Evolutionary conservation across 2,113 vertebrate species (phyloP), one percentile per base, ranked within the genome.

Genomic region (Colossoma macropomum): DNA sequence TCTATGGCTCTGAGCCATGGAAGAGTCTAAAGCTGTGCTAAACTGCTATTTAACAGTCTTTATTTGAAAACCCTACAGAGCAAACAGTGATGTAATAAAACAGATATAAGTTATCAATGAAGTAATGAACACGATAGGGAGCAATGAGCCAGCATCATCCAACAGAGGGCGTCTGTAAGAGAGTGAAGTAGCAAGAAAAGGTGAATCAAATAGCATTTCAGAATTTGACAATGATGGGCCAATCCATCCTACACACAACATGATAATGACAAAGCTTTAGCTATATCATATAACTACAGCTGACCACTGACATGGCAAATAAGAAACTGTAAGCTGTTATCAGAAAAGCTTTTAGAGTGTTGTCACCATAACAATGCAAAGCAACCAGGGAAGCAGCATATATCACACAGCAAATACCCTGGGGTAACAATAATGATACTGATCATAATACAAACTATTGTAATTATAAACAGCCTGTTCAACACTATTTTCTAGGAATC

Each of bases 131-230:
- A 27, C 56, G 1, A 59, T 12, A 59, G 28, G 71, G 27, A 59
- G 63, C 68, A 23, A 7, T 34, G 4, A 63, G 27, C 54, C 32
- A 45, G 38, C 21, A 54, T 9, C 65, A 19, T 23, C 56, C 85
- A 74, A 65, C 68, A 85, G 83, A 63, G 76, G 77, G 62, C 45
- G 63, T n/a, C 75, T 66, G 30, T 8, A 21, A 7, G 52, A 65
- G 59, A 79, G 23, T 30, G 32, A 45, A 19, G 41, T 60, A 16
- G 34, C 28, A 48, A 70, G 73, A 38, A 66, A 70, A 59, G 16
- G 34, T 83, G 59, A 71, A 78, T 41, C 62, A 79, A 75, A 70
- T 45, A 52, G 75, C 75, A 82, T 27, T 66, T 54, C 45, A 54
- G 65, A 56, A 65, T 77, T 56, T 77, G 25, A 41, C 6, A 62